phyloP scores from a whole-genome alignment of 2,113 vertebrate species.

The Nothobranchius furzeri region DNA sequence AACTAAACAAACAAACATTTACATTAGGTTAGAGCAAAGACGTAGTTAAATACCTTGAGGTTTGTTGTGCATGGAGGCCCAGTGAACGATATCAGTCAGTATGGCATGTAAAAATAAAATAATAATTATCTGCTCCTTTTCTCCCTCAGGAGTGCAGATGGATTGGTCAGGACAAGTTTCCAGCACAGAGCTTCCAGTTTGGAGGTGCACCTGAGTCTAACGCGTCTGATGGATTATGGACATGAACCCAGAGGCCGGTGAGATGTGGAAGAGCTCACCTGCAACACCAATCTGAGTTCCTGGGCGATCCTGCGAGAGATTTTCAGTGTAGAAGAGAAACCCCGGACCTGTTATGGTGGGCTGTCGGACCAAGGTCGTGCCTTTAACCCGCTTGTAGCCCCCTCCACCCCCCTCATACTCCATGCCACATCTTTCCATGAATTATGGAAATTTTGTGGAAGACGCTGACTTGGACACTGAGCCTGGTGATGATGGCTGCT shows the following conservation, averaged over 20 bases:
- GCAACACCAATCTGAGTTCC: slow-evolving; percentile 74
- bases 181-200: slow-evolving; percentile 78
- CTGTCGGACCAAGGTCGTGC: slow-evolving; percentile 81
- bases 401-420: slow-evolving; percentile 62
- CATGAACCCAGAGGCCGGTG: slow-evolving; percentile 83
- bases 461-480: slow-evolving; percentile 97
- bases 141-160: slow-evolving; percentile 85
- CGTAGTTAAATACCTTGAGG: too few species aligned
- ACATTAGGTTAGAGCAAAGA: too few species aligned
- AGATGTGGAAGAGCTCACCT: slow-evolving; percentile 75
- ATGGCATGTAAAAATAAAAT: too few species aligned
- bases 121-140: slow-evolving; percentile 28
- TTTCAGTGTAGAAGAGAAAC: slow-evolving; percentile 69
- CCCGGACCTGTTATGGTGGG: slow-evolving; percentile 87
- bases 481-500: slow-evolving; percentile 92
- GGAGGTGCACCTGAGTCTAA: slow-evolving; percentile 79
- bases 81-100: too few species aligned
- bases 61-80: too few species aligned
- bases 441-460: slow-evolving; percentile 99
- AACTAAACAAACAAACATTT: too few species aligned
- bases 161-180: slow-evolving; percentile 80
- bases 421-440: slow-evolving; percentile 84
- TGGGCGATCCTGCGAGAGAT: slow-evolving; percentile 57
- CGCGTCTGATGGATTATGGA: slow-evolving; percentile 78
- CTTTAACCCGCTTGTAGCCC: slow-evolving; percentile 85